These are phyloP conservation scores for Anoura caudifer DNA, from an alignment of 2,113 vertebrate species.

Conservation along the genomic window DNA sequence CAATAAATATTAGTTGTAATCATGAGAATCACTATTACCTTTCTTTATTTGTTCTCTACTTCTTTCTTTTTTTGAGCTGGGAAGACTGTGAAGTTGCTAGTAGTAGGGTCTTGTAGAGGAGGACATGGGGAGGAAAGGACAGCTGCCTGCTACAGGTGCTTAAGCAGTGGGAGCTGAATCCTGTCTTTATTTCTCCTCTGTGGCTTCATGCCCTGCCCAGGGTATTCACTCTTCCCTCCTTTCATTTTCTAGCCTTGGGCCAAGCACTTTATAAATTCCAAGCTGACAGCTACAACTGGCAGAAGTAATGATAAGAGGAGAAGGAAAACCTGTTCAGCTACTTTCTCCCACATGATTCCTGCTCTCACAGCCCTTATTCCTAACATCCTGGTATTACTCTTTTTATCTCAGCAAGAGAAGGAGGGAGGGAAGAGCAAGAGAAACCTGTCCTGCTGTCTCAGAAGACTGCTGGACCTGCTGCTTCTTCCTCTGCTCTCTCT, in stretches of 20 bases:
- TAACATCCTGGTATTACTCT: not conserved
- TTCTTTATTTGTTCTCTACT: not conserved
- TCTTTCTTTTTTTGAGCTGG: not conserved
- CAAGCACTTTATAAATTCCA: not conserved
- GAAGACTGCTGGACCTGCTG: too few species aligned
- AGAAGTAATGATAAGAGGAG: not conserved
- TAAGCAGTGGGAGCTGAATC: too few species aligned
- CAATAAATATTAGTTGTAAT: not conserved
- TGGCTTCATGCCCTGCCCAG: accelerated
- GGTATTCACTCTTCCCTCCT: not conserved
- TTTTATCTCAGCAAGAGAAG: not conserved
- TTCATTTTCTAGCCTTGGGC: not conserved
- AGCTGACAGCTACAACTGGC: not conserved
- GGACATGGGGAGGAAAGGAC: not conserved
- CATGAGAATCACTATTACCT: not conserved
- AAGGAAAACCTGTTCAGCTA: not conserved
- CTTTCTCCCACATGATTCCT: not conserved
- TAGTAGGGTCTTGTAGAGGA: not conserved
- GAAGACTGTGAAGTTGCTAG: not conserved
- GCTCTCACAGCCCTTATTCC: not conserved
- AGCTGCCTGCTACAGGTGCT: too few species aligned
- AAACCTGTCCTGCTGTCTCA: not conserved
- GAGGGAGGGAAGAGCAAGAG: not conserved
- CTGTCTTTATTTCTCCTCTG: not conserved
- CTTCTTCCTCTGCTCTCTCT: not conserved